phyloP scores from a whole-genome alignment of 2,888 invertebrate species.

The Temnothorax ravouxi region DNA sequence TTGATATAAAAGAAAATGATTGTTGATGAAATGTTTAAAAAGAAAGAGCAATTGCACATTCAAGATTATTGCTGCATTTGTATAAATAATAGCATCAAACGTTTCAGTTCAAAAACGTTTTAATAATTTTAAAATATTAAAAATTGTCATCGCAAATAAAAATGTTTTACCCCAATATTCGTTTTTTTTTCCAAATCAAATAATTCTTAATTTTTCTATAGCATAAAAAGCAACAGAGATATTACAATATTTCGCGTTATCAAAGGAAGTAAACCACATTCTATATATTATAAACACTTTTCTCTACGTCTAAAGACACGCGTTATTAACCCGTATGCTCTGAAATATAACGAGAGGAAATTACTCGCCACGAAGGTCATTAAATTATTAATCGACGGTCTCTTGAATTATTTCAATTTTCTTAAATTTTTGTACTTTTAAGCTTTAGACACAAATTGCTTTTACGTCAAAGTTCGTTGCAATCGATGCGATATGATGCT shows the following conservation, averaged over 20 bases:
- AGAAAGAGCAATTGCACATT: not conserved
- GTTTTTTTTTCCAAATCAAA: not conserved
- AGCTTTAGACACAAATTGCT: not conserved
- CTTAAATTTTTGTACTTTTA: not conserved
- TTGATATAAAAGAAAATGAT: conserved; percentile 1
- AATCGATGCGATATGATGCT: not conserved
- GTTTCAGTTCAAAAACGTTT: not conserved
- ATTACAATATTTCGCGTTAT: not conserved
- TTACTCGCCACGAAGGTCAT: not conserved
- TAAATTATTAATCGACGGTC: conserved; percentile 17
- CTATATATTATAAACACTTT: not conserved
- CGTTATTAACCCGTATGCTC: not conserved
- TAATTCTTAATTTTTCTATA: not conserved
- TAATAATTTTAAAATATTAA: not conserved
- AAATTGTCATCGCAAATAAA: not conserved
- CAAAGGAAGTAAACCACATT: not conserved
- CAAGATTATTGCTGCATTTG: not conserved
- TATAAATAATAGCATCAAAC: not conserved
- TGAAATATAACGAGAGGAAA: not conserved
- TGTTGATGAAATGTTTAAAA: conserved; percentile 5
- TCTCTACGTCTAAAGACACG: not conserved
- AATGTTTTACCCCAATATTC: not conserved
- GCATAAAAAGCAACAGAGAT: not conserved
- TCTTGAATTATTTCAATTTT: not conserved
- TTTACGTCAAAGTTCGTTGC: not conserved